Conservation (phyloP, 2,888 invertebrate species). For the Scaptomyza flava region DNA sequence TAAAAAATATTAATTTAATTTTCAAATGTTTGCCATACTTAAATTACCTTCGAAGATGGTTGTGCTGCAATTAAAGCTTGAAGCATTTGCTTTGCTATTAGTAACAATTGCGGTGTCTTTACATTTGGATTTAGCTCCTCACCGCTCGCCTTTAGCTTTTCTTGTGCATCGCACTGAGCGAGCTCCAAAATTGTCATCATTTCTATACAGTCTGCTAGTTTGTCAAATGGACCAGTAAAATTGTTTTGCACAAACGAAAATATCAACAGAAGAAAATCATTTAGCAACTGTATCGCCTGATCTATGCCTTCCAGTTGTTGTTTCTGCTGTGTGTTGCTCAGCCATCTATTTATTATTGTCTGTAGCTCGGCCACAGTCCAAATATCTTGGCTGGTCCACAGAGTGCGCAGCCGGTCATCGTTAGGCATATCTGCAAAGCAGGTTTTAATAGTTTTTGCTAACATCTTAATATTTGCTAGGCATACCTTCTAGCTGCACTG, state of each 20-base stretch:
- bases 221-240: conserved; percentile 89
- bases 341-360: conserved; percentile 61
- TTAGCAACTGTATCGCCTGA: conserved; percentile 34
- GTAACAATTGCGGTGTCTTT: conserved; percentile 85
- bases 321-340: conserved; percentile 1
- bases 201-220: conserved; percentile 46
- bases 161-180: conserved; percentile 45
- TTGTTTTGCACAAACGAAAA: conserved; percentile 92
- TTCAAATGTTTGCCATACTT: neutral
- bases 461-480: no score
- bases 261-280: conserved; percentile 87
- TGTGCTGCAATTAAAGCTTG: conserved; percentile 75
- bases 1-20: neutral
- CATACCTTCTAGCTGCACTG: conserved; percentile 55
- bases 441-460: neutral
- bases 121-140: conserved; percentile 89
- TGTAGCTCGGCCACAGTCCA: conserved; percentile 67
- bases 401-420: conserved; percentile 54
- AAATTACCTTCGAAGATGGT: conserved; percentile 73
- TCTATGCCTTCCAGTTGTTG: conserved; percentile 9
- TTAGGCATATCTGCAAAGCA: conserved; percentile 58
- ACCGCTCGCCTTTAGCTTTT: conserved; percentile 84
- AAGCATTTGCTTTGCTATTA: conserved; percentile 84
- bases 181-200: conserved; percentile 40
- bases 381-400: conserved; percentile 69